Conservation (phyloP, 2,888 invertebrate species). For the Patella depressa region DNA sequence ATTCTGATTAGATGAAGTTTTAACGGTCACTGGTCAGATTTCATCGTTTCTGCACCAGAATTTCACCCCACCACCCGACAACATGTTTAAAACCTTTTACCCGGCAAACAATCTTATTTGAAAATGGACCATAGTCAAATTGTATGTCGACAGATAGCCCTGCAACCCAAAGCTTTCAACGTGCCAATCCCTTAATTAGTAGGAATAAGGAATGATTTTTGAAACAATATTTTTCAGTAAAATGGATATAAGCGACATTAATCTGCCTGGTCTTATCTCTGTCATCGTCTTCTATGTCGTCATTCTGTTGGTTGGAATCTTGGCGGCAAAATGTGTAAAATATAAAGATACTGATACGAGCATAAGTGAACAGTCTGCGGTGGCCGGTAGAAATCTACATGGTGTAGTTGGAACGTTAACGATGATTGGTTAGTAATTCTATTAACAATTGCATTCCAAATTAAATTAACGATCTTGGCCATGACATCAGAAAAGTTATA, state of each 20-base stretch:
- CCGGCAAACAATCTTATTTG: too few relatives aligned
- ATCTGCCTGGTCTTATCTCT: constrained; percentile 42
- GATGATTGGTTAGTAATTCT: constrained; percentile 46
- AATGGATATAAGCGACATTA: constrained; percentile 20
- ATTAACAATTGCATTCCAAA: background rate
- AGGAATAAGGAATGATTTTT: too few relatives aligned
- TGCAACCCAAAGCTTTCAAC: too few relatives aligned
- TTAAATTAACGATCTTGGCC: background rate
- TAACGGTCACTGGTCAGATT: too few relatives aligned
- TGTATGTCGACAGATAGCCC: too few relatives aligned
- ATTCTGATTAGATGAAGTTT: too few relatives aligned
- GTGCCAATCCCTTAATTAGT: too few relatives aligned
- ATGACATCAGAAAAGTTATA: background rate
- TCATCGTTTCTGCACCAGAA: too few relatives aligned
- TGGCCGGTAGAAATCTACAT: constrained; percentile 47
- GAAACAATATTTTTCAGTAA: background rate
- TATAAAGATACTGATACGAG: constrained; percentile 15
- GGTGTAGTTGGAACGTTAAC: constrained; percentile 47
- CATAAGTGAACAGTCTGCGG: constrained; percentile 35
- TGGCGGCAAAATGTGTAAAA: constrained; percentile 39
- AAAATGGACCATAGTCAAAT: too few relatives aligned
- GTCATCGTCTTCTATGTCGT: constrained; percentile 49
- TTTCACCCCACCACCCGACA: too few relatives aligned
- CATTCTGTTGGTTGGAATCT: constrained; percentile 48
- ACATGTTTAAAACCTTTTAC: too few relatives aligned